Percentiles rank a stretch among this genome's conserved stretches.
Conservation (phyloP, 2,797 vertebrate species). For the Tympanoctomys barrerae region DNA sequence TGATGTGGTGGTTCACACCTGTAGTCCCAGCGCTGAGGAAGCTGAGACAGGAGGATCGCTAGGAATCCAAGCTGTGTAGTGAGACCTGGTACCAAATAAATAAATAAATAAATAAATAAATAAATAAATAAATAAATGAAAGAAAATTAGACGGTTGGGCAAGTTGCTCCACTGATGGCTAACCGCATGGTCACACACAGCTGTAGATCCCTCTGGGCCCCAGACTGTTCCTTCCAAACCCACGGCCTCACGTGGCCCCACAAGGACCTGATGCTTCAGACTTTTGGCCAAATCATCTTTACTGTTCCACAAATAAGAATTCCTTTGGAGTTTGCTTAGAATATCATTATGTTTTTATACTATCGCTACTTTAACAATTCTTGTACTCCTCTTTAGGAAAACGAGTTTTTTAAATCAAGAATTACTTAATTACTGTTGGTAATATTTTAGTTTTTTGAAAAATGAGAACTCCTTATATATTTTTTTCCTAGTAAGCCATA, state of each 20-base stretch:
- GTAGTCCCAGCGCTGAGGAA: too few relatives aligned
- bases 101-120: too few relatives aligned
- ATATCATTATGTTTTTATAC: background rate
- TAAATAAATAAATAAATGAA: accelerated
- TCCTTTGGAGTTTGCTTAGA: background rate
- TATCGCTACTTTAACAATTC: background rate
- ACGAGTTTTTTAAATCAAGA: background rate
- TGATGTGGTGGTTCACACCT: too few relatives aligned
- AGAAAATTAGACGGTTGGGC: too few relatives aligned
- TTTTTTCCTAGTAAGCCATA: background rate
- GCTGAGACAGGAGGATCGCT: too few relatives aligned
- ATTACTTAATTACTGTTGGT: background rate
- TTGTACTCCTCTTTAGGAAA: background rate
- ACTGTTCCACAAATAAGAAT: background rate
- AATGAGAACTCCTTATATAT: background rate
- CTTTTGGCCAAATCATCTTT: background rate
- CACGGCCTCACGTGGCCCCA: background rate
- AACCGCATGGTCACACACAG: background rate
- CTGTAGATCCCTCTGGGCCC: background rate
- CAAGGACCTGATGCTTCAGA: background rate
- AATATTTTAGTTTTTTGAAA: background rate
- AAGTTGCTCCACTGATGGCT: background rate
- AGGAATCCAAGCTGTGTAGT: too few relatives aligned
- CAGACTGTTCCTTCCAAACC: background rate
- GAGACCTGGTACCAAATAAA: too few relatives aligned